Evolutionary conservation across 2,797 vertebrate species (phyloP).

Genomic region (Sebastes elongatus): DNA sequence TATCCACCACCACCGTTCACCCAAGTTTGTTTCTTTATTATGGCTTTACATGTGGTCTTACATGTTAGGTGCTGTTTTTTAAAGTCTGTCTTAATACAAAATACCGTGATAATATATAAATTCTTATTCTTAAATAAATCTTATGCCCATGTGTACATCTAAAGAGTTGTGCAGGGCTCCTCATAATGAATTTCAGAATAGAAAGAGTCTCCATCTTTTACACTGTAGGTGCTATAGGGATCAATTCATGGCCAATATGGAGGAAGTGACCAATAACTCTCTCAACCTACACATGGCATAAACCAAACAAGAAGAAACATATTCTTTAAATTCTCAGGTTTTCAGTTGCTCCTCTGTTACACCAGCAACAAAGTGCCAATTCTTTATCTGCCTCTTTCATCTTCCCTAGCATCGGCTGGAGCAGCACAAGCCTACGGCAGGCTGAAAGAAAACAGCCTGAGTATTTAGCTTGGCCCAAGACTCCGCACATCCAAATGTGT

Average conservation of each 20-base stretch:
- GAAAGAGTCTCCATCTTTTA: not conserved
- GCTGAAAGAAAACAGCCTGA: constrained; percentile 55
- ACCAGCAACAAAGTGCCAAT: constrained; percentile 49
- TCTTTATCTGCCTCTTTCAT: constrained; percentile 72
- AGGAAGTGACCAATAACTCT: not conserved
- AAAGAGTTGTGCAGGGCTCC: no score
- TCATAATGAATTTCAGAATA: no score
- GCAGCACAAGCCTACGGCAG: constrained; percentile 42
- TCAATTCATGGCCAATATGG: not conserved
- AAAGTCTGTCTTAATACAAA: no score
- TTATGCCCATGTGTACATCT: no score
- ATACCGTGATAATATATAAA: no score
- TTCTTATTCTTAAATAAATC: no score
- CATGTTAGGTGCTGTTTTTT: no score
- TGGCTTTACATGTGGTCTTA: not conserved
- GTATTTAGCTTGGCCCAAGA: constrained; percentile 69
- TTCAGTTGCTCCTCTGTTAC: not conserved
- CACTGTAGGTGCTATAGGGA: not conserved
- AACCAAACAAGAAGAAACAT: not conserved
- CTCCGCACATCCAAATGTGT: constrained; percentile 40
- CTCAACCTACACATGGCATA: not conserved
- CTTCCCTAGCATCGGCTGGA: constrained; percentile 37
- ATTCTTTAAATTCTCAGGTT: not conserved
- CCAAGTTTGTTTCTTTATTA: no score
- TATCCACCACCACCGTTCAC: no score